Evolutionary conservation across 2,888 invertebrate genomes (phyloP), one percentile per base, ranked within the genome.

Genomic region (Cosmia pyralina): DNA sequence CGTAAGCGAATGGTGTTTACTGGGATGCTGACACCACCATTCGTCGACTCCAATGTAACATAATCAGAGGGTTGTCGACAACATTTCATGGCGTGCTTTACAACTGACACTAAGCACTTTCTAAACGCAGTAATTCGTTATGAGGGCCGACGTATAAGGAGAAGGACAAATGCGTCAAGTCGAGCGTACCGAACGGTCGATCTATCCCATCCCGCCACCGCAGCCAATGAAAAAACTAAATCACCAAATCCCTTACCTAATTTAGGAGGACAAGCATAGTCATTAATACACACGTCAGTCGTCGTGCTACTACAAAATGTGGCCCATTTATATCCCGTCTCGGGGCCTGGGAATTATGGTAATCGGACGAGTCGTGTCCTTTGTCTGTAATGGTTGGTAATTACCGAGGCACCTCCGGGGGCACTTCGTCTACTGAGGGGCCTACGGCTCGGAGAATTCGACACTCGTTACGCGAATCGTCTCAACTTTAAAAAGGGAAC

Each of bases 251-350:
- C 94, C 94, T 94, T 92, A 93, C 94, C 95, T 95, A 96, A 96
- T 96, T 96, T 94, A 94, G 93, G 93, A 95, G 95, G 94, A 96
- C 95, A 96, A 95, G 95, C 93, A 93, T 92, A 92, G 94, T 93
- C 96, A 96, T 96, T 95, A 95, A 96, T 96, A 96, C 96, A 96
- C 94, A 94, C 93, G 96, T 96, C 96, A 96, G 92, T 93, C 92
- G 91, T 92, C 92, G 94, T 94, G 94, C 95, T 95, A 95, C 93
- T 95, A 96, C 96, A 95, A 95, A 96, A 96, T 95, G 96, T 94
- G 93, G 92, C 91, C 92, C 96, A 95, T 96, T 96, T 95, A 94
- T 96, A 94, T 94, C 94, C 92, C 91, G 93, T 91, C 93, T 92
- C 92, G 93, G 93, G 92, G 93, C 93, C 92, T 93, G 94, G 95